These are phyloP conservation scores for Canis aureus DNA, from an alignment of 2,113 vertebrate species.

Conservation along the genomic window DNA sequence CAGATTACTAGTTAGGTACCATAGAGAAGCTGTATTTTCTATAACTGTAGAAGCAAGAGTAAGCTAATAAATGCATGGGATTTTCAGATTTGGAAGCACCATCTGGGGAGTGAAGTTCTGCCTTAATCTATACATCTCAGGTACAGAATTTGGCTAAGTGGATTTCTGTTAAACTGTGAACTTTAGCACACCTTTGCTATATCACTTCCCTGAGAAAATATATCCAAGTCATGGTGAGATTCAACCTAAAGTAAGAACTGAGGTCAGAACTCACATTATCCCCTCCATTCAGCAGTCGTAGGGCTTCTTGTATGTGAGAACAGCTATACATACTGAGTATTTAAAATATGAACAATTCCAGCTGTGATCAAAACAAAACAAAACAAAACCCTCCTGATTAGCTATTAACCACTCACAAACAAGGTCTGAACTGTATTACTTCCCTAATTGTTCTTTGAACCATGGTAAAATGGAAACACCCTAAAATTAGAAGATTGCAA, in stretches of 20 bases:
- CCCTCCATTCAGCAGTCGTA: neutral
- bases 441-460: neutral
- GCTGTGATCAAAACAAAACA: neutral
- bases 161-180: neutral
- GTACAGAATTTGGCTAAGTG: neutral
- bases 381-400: neutral
- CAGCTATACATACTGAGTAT: neutral
- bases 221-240: neutral
- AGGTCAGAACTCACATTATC: neutral
- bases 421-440: neutral
- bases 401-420: neutral
- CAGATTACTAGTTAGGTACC: neutral
- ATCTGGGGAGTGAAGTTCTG: neutral
- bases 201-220: neutral
- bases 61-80: neutral
- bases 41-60: neutral
- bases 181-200: neutral
- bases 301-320: neutral
- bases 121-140: neutral
- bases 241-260: neutral
- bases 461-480: neutral
- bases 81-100: neutral
- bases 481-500: slow-evolving; percentile 31
- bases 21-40: neutral
- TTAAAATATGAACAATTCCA: neutral